phyloP scores from a whole-genome alignment of 2,113 vertebrate genomes.

The Periophthalmus modestus region DNA sequence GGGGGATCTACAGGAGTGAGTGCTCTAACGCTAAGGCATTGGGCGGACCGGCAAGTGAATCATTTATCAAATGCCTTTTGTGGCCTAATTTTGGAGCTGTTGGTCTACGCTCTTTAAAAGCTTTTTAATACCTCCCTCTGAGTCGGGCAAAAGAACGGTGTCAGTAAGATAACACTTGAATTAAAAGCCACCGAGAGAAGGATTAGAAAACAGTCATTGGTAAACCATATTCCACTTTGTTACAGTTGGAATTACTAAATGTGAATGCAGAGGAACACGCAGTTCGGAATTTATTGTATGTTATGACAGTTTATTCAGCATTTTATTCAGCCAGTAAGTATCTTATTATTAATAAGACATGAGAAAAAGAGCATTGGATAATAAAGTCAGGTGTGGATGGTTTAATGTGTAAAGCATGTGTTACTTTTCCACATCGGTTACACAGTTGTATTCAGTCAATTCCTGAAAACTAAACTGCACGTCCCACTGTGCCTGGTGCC shows the following conservation, averaged over 20 bases:
- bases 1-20: conserved; percentile 48
- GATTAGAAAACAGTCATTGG: background rate
- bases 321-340: background rate
- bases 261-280: background rate
- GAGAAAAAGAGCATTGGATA: too few relatives aligned
- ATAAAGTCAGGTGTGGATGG: too few relatives aligned
- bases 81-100: conserved; percentile 65
- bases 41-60: conserved; percentile 64
- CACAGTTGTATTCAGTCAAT: too few relatives aligned
- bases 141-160: background rate
- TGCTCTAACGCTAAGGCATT: conserved; percentile 63
- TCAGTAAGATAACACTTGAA: conserved; percentile 3
- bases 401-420: too few relatives aligned
- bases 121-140: conserved; percentile 42
- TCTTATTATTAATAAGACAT: too few relatives aligned
- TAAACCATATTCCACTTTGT: background rate
- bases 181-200: background rate
- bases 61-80: conserved; percentile 69
- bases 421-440: too few relatives aligned
- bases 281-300: too few relatives aligned
- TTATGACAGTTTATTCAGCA: too few relatives aligned
- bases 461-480: too few relatives aligned
- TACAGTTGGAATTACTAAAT: background rate
- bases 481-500: too few relatives aligned
- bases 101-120: conserved; percentile 52